Conservation (phyloP, 2,888 invertebrate species). For the Tinea trinotella region DNA sequence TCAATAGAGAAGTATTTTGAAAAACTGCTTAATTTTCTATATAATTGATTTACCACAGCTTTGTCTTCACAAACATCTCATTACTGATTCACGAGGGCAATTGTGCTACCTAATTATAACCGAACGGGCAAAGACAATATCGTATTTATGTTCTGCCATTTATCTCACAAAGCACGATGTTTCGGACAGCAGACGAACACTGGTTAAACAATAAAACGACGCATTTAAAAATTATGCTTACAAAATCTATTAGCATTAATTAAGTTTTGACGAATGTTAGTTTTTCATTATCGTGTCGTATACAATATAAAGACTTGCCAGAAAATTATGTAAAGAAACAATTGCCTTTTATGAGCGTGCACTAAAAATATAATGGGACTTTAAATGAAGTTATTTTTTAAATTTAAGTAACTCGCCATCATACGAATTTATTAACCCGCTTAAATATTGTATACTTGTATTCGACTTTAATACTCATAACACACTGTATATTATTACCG, state of each 20-base stretch:
- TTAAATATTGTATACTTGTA: no score
- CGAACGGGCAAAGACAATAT: conserved; percentile 62
- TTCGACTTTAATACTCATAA: no score
- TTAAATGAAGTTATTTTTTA: neutral
- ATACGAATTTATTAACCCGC: no score
- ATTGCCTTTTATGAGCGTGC: conserved; percentile 42
- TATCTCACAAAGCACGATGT: conserved; percentile 65
- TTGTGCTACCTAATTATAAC: conserved; percentile 70
- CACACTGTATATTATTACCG: neutral
- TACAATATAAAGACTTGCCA: conserved; percentile 5
- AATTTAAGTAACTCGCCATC: neutral
- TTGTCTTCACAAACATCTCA: conserved; percentile 55
- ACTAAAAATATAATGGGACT: neutral
- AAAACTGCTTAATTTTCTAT: conserved; percentile 32
- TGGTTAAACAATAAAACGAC: conserved; percentile 39
- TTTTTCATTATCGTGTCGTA: neutral
- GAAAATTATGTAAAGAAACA: conserved; percentile 53
- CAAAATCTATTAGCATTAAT: conserved; percentile 46
- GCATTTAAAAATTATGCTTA: conserved; percentile 54
- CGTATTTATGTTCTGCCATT: conserved; percentile 69
- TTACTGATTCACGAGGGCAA: conserved; percentile 65
- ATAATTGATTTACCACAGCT: conserved; percentile 57
- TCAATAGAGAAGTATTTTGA: conserved; percentile 9
- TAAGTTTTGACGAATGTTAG: conserved; percentile 11
- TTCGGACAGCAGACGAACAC: conserved; percentile 45